A percentile compares a stretch with the other conserved stretches of the same genome.
phyloP scores from a whole-genome alignment of 37 sponge, comb jelly and placozoan genomes.

The Aphrocallistes beatrix region DNA sequence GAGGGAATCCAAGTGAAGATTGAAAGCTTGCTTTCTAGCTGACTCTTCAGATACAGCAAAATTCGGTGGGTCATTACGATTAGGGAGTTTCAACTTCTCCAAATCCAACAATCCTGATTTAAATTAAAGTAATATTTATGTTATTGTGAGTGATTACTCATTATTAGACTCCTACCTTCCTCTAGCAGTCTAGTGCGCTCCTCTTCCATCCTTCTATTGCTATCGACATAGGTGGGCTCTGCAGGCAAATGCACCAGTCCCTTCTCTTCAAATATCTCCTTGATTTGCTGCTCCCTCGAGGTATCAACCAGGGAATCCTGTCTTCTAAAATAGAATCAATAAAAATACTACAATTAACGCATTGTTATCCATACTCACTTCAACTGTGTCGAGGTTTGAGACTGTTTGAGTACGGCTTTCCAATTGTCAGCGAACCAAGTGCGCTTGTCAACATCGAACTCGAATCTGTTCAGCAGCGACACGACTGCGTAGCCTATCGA shows the following conservation, averaged over 20 bases:
- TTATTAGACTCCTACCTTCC: not conserved
- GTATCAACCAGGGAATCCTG: not conserved
- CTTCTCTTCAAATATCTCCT: not conserved
- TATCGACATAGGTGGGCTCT: not conserved
- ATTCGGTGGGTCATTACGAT: not conserved
- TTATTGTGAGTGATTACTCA: not conserved
- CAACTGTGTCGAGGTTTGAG: not conserved
- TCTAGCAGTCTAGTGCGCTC: not conserved
- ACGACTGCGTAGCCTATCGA: conserved; percentile 44
- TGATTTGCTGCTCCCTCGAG: not conserved
- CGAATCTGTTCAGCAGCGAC: conserved; percentile 46
- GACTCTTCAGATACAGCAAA: not conserved
- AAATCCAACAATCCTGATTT: conserved; percentile 15
- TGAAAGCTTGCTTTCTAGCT: not conserved
- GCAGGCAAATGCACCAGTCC: not conserved
- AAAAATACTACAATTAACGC: not conserved
- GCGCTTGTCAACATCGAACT: conserved; percentile 45
- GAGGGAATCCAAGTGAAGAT: conserved; percentile 5
- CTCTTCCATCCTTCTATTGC: not conserved
- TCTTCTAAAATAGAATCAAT: not conserved
- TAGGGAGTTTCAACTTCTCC: conserved; percentile 1
- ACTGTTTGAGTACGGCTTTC: conserved; percentile 28
- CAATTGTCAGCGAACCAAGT: conserved; percentile 33
- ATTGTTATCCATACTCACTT: not conserved
- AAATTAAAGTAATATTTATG: not conserved